Base-by-base conservation (phyloP, 1,140 invertebrate species). In the Leptestheria dahalacensis region DNA sequence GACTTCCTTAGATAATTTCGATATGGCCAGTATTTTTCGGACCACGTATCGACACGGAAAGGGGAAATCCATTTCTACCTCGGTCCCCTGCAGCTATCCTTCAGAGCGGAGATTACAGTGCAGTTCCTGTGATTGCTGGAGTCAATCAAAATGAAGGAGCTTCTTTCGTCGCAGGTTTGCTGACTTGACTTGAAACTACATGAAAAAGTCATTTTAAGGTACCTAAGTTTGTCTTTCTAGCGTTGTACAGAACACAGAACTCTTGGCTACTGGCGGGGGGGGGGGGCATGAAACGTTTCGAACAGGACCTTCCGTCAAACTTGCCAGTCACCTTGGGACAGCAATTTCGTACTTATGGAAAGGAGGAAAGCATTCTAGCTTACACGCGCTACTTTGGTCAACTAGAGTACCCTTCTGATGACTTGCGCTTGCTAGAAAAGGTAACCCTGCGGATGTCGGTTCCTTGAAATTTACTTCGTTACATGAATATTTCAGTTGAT, bases 51-150 rank as follows among this genome's bases (percentile, higher is more conserved):
- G 60, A 61, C 21, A 10, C 18, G 2, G 60, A 61, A 28, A 57
- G 60, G 0, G 78, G 82, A 61, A 77, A 82, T 63, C 74, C 80
- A 49, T 86, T 85, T 67, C 68, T 86, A 15, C 65, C 74, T 0
- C 76, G 75, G 23, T 72, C 82, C 65, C 83, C 83, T 0, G 64
- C 74, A 3, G 72, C 77, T 20, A 68, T 80, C 1, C 76, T 84
- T 15, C 68, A 72, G 47, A 66, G 75, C 47, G 79, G 79, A 23
- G 73, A 79, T 18, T 77, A 83, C 58, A 68, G 78, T 54, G 75
- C 81, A 51, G 77, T 84, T 11, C 83, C 84, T 1, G 66, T 81
- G 21, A 78, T 86, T n/a, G 75, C 78, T 59, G 82, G 82, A 48
- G 71, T 81, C 48, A 83, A 79, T 0, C 73, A 77, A 59, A 77